Conservation (phyloP, 2,888 invertebrate genomes). For the Aproaerema taeniolella region DNA sequence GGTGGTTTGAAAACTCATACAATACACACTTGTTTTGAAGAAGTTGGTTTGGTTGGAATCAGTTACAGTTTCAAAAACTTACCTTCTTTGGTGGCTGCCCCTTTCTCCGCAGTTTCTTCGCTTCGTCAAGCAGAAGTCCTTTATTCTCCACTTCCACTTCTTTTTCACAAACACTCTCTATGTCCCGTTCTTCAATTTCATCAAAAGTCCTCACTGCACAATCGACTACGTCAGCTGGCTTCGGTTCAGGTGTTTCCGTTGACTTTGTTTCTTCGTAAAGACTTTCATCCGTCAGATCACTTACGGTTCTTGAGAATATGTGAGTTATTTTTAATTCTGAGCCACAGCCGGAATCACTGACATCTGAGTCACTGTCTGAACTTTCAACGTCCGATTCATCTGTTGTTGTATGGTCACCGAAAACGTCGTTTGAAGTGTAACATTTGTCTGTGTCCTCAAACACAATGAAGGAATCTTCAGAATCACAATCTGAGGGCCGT, state of each 20-base stretch:
- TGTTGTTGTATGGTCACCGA: constrained; percentile 33
- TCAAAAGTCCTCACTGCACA: constrained; percentile 34
- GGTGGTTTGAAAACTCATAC: too few relatives aligned
- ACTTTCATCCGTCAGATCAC: constrained; percentile 57
- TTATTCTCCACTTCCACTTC: constrained; percentile 20
- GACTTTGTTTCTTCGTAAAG: constrained; percentile 32
- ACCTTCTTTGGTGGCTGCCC: constrained; percentile 49
- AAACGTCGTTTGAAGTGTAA: constrained; percentile 58
- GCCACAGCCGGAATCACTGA: constrained; percentile 46
- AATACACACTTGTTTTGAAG: too few relatives aligned
- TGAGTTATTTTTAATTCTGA: constrained; percentile 32
- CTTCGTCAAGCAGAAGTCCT: constrained; percentile 44
- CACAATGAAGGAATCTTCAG: constrained; percentile 77
- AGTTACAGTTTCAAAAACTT: too few relatives aligned
- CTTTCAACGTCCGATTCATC: constrained; percentile 29
- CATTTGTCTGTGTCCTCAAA: constrained; percentile 66
- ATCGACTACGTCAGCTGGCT: constrained; percentile 53
- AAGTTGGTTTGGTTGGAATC: too few relatives aligned
- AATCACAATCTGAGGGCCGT: constrained; percentile 70
- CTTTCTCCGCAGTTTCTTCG: constrained; percentile 39
- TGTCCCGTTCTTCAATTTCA: constrained; percentile 14
- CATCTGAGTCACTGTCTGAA: constrained; percentile 30
- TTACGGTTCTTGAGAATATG: constrained; percentile 48
- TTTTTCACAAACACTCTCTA: not conserved
- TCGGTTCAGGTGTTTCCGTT: not conserved